Evolutionary conservation across 2,797 vertebrate genomes (phyloP).

Genomic region (Myripristis jacobus): DNA sequence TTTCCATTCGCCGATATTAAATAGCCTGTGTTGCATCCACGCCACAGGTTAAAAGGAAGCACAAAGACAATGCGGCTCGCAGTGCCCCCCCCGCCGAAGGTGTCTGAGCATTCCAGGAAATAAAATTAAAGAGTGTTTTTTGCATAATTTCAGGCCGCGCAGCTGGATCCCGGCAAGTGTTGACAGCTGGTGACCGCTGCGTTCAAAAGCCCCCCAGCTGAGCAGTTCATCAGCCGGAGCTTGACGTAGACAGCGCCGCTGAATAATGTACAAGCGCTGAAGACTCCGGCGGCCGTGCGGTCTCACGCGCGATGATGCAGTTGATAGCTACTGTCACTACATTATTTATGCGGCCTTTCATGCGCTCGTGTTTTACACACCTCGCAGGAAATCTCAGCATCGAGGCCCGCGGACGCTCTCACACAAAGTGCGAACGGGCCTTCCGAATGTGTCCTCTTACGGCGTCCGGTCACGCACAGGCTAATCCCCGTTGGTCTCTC

Average conservation of each 20-base stretch:
- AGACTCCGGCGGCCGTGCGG: slow-evolving; percentile 61
- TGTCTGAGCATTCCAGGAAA: slow-evolving; percentile 42
- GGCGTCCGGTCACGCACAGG: background rate
- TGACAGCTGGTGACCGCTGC: slow-evolving; percentile 67
- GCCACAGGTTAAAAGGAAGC: slow-evolving; percentile 32
- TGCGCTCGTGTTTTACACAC: slow-evolving; percentile 59
- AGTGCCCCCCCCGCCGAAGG: slow-evolving; percentile 34
- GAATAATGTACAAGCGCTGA: slow-evolving; percentile 73
- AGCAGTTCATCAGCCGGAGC: slow-evolving; percentile 65
- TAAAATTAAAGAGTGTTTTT: slow-evolving; percentile 21
- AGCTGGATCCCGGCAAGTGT: slow-evolving; percentile 31
- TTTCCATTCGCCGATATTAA: slow-evolving; percentile 34
- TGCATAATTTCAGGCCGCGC: slow-evolving; percentile 36
- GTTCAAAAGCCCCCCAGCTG: slow-evolving; percentile 66
- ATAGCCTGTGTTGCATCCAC: slow-evolving; percentile 41
- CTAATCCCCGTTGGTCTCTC: background rate
- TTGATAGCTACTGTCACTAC: slow-evolving; percentile 47
- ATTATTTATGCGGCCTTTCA: slow-evolving; percentile 63
- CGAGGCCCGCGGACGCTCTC: slow-evolving; percentile 34
- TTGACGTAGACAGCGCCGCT: slow-evolving; percentile 42
- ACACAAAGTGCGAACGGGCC: slow-evolving; percentile 1
- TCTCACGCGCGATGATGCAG: slow-evolving; percentile 52
- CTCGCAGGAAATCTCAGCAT: slow-evolving; percentile 50
- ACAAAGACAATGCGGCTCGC: slow-evolving; percentile 34
- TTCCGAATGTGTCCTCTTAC: background rate